Base-by-base conservation (phyloP, 2,888 invertebrate species). In the Morpho helenor region DNA sequence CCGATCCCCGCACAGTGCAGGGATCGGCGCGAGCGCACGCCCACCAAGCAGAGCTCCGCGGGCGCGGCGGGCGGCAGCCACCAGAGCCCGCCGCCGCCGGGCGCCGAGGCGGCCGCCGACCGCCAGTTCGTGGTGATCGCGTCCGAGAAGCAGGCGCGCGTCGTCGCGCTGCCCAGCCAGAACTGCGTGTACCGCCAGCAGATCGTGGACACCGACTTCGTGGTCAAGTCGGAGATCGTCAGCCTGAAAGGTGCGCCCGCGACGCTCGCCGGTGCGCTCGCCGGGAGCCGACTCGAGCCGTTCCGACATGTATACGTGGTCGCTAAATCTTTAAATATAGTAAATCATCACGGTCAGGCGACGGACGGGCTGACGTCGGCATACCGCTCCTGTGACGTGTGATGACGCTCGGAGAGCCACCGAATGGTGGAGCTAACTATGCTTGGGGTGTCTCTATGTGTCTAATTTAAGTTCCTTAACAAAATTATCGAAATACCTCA, bases 61-160 rank as follows among this genome's bases (percentile, higher is more conserved):
- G 45, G 45, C 10, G 43, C n/a, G 43, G n/a, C 82, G 10, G 82
- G 86, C 69, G 93, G 92, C 76, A 93, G 92, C 79, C 93, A 95
- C 72, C 95, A 95, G 94, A 95, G 95, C 77, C 96, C 96, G 43
- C 95, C 96, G 66, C 85, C 44, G 52, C 10, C 90, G 79, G 74
- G 75, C 70, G 75, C 75, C 61, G 75, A 68, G 73, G 84, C 71
- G 66, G 62, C 92, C 85, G 94, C 94, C 73, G 98, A 98, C 89
- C 92, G 96, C 66, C 98, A 98, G 93, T 98, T 96, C 88, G 96
- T 96, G 67, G 97, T 98, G 56, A 94, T 99, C 70, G 96, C 96
- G 65, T 98, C 98, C 61, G 98, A 99, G 91, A 98, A 98, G 89
- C 97, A 98, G 91, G 97, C 97, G 64, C 93, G 97, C 73, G 96